phyloP scores from a whole-genome alignment of 2,113 vertebrate genomes.

The Neolamprologus sp. region DNA sequence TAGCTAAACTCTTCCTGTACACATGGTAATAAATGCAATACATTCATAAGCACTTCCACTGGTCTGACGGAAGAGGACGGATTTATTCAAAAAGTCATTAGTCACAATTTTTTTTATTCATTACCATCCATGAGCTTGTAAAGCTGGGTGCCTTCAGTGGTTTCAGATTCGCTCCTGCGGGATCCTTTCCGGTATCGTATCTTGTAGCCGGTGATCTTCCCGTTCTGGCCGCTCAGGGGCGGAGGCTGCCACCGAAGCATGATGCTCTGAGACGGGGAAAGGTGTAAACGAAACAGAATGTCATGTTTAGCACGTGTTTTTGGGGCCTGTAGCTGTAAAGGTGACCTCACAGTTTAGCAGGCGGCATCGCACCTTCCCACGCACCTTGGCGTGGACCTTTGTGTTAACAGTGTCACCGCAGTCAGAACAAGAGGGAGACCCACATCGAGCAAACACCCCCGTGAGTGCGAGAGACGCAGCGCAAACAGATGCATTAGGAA shows the following conservation, averaged over 20 bases:
- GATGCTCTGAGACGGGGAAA: conserved; percentile 75
- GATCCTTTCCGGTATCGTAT: conserved; percentile 91
- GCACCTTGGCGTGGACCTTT: neutral
- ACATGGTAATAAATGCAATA: neutral
- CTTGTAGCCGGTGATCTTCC: conserved; percentile 89
- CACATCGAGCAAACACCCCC: neutral
- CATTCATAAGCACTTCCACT: neutral
- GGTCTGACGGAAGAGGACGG: rapidly evolving
- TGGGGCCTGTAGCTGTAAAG: neutral
- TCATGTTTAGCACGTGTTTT: neutral
- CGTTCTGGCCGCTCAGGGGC: conserved; percentile 81
- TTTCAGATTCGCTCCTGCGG: conserved; percentile 88
- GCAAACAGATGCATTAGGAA: neutral
- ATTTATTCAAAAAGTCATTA: neutral
- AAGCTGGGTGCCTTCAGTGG: conserved; percentile 80
- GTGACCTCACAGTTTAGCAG: neutral
- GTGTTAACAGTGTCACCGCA: neutral
- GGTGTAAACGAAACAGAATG: neutral
- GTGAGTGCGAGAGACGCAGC: neutral
- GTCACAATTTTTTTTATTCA: neutral
- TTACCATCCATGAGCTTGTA: conserved; percentile 87
- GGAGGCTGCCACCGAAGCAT: conserved; percentile 93
- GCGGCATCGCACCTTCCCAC: neutral
- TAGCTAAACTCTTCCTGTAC: neutral
- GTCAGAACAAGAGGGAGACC: neutral